Conservation (phyloP, 2,113 vertebrate genomes). For the Ailuropoda melanoleuca region DNA sequence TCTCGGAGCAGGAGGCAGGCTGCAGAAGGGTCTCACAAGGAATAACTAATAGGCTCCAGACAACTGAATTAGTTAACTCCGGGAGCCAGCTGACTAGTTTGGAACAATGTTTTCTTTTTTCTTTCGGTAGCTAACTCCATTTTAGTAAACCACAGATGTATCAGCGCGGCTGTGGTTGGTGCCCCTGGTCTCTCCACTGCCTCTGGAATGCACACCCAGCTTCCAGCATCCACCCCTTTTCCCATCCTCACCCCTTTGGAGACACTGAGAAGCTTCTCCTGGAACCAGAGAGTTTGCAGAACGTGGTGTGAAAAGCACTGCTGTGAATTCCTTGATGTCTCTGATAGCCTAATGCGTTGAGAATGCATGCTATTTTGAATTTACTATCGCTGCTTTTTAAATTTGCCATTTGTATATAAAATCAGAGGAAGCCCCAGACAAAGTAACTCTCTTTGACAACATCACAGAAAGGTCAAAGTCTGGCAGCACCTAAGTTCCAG, state of each 20-base stretch:
- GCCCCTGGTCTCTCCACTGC: too few relatives aligned
- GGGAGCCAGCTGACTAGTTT: not conserved
- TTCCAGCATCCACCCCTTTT: not conserved
- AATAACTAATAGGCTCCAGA: not conserved
- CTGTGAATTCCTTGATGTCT: not conserved
- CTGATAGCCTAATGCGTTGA: not conserved
- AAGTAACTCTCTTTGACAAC: not conserved
- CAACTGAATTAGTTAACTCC: not conserved
- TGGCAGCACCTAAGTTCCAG: too few relatives aligned
- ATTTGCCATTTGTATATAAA: not conserved
- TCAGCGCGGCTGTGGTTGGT: fast-evolving
- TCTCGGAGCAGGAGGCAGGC: not conserved
- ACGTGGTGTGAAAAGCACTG: not conserved
- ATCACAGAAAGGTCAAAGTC: not conserved
- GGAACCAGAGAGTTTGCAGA: not conserved
- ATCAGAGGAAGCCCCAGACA: not conserved
- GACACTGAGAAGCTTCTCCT: not conserved
- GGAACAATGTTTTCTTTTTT: not conserved
- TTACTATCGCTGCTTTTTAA: not conserved
- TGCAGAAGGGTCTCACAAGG: not conserved
- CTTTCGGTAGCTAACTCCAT: not conserved
- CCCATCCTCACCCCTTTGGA: fast-evolving
- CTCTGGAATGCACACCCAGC: not conserved
- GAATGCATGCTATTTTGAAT: not conserved
- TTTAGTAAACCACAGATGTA: not conserved